Evolutionary conservation across 2,113 vertebrate genomes (phyloP).

Genomic region (Notothenia coriiceps): DNA sequence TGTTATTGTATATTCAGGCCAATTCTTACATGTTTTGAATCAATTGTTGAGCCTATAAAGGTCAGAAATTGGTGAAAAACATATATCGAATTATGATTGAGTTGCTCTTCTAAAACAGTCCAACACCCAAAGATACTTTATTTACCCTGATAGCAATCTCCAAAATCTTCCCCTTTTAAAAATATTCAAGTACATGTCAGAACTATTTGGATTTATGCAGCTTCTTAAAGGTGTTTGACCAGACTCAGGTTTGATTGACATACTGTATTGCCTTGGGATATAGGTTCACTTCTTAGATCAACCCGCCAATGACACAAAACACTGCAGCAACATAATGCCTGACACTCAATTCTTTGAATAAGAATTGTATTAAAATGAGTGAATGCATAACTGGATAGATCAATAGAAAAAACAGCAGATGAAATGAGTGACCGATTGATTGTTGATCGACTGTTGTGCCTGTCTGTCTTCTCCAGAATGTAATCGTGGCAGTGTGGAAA

Average conservation of each 20-base stretch:
- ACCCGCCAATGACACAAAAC: conserved; percentile 6
- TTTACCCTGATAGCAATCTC: background rate
- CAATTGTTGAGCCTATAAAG: background rate
- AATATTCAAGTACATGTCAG: background rate
- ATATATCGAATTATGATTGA: too few relatives aligned
- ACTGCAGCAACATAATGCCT: background rate
- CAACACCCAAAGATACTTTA: background rate
- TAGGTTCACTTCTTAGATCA: conserved; percentile 17
- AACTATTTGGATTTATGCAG: background rate
- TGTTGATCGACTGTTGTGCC: background rate
- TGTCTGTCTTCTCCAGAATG: background rate
- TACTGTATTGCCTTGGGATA: background rate
- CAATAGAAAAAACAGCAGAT: background rate
- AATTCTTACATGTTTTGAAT: background rate
- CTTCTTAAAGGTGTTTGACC: background rate
- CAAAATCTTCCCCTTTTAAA: too few relatives aligned
- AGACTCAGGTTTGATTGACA: conserved; percentile 27
- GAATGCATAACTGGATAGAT: background rate
- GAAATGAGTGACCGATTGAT: conserved; percentile 2
- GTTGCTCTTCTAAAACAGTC: background rate
- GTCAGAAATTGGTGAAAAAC: too few relatives aligned
- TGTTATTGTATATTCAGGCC: too few relatives aligned
- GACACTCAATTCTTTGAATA: conserved; percentile 15
- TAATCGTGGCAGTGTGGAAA: background rate
- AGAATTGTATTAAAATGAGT: background rate